These are phyloP conservation scores for Encarsia formosa DNA, from an alignment of 2,888 invertebrate species.

Conservation along the genomic window DNA sequence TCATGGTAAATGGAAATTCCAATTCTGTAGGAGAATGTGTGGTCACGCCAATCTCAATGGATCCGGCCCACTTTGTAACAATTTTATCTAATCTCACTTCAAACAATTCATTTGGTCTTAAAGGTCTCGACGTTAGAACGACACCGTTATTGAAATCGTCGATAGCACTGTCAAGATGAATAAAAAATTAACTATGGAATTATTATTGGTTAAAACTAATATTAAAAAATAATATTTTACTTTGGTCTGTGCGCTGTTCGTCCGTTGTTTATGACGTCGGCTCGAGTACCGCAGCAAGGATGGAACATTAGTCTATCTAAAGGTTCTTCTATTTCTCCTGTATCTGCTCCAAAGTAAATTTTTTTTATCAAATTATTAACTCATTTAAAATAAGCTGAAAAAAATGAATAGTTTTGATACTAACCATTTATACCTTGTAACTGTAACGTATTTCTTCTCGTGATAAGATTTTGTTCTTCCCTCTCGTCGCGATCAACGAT, in stretches of 20 bases:
- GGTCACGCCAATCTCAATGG: conserved; percentile 90
- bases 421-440: conserved; percentile 48
- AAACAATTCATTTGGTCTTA: conserved; percentile 85
- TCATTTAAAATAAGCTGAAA: not conserved
- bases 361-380: not conserved
- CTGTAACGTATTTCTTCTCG: conserved; percentile 62
- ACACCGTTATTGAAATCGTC: conserved; percentile 94
- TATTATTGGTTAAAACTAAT: no score
- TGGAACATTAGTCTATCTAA: conserved; percentile 79
- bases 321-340: conserved; percentile 44
- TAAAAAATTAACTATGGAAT: not conserved
- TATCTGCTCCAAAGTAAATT: conserved; percentile 31
- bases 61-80: conserved; percentile 92
- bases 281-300: conserved; percentile 87
- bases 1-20: conserved; percentile 92
- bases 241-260: conserved; percentile 89
- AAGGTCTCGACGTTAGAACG: conserved; percentile 79
- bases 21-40: conserved; percentile 83
- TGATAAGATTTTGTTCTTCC: conserved; percentile 71
- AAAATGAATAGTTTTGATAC: not conserved
- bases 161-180: conserved; percentile 61
- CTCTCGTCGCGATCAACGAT: conserved; percentile 81
- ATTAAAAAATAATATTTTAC: conserved; percentile 52
- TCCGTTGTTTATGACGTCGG: conserved; percentile 85
- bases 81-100: conserved; percentile 88